These are phyloP conservation scores for Daktulosphaira vitifoliae DNA, from an alignment of 1,140 invertebrate species.

Conservation along the genomic window DNA sequence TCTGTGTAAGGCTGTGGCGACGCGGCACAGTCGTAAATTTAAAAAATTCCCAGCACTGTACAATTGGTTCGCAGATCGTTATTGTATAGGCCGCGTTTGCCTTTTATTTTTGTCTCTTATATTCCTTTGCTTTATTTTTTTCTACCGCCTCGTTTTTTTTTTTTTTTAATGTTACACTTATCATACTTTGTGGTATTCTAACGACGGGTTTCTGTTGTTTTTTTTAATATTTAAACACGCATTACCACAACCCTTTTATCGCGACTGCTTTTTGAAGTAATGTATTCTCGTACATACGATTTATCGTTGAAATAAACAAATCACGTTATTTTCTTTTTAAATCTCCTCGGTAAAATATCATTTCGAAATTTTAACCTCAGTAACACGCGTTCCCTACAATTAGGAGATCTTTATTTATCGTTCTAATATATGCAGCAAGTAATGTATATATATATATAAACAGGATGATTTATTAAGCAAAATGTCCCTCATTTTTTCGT, in stretches of 20 bases:
- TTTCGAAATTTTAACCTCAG: no score
- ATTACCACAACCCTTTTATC: neutral
- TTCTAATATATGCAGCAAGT: no score
- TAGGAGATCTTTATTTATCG: no score
- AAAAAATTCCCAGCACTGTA: constrained; percentile 18
- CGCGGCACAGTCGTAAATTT: constrained; percentile 20
- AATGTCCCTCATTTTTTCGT: no score
- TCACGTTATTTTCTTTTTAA: no score
- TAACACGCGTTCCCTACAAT: no score
- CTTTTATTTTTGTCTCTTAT: neutral
- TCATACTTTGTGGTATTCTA: neutral
- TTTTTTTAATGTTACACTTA: neutral
- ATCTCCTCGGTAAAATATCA: no score
- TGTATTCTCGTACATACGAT: no score
- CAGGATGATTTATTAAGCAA: no score
- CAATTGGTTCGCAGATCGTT: constrained; percentile 25
- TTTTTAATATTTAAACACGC: neutral
- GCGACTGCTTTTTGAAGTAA: no score
- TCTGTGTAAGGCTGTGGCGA: neutral
- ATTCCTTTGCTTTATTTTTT: neutral
- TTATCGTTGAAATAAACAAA: no score
- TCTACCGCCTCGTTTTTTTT: neutral
- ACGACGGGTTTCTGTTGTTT: neutral
- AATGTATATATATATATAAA: no score
- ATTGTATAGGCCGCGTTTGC: constrained; percentile 5